Base-by-base conservation (phyloP, 2,888 invertebrate genomes). In the Pycnomerus fuliginosus region DNA sequence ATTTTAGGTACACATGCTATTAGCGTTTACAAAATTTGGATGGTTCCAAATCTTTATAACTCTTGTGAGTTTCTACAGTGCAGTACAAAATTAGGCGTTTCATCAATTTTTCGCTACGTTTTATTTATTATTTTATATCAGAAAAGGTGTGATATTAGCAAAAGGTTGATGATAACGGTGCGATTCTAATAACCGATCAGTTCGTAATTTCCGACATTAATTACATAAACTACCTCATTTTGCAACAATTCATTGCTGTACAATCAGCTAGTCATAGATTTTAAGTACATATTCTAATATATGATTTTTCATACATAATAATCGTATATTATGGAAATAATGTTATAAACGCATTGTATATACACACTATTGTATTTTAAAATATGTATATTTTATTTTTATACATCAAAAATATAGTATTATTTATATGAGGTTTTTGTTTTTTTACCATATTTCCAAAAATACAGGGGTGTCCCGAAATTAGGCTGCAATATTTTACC, bases 211-310 rank as follows among this genome's bases (percentile, higher is more conserved):
- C 54, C 51, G 57, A 44, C 51, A 53, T 52, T 56, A 56, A 55
- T 57, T 48, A 59, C 45, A 51, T 52, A 61, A 69, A 68, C 72
- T 72, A 72, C 72, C 72, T 72, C 72, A 71, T 67, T 64, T 64
- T 68, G 66, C 68, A 70, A 72, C 70, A 71, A 69, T 69, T 63
- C 68, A 69, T 69, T 71, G 71, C 71, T 72, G 72, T 71, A 71
- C 68, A 68, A 69, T 68, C 71, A 72, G 72, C 72, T 72, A 72
- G 72, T 72, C 72, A 72, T 72, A 72, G 71, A 62, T 67, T 52
- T n/a, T 68, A 68, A 70, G 68, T 49, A 33, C 25, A 34, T 35
- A 32, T 42, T 55, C 50, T 46, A 52, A 49, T 52, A 55, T 57
- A 56, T 25, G 11, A 10, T 57, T 60, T 60, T 63, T 55, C 62